phyloP scores from a whole-genome alignment of 2,113 vertebrate species.

The Cyprinodon tularosa region DNA sequence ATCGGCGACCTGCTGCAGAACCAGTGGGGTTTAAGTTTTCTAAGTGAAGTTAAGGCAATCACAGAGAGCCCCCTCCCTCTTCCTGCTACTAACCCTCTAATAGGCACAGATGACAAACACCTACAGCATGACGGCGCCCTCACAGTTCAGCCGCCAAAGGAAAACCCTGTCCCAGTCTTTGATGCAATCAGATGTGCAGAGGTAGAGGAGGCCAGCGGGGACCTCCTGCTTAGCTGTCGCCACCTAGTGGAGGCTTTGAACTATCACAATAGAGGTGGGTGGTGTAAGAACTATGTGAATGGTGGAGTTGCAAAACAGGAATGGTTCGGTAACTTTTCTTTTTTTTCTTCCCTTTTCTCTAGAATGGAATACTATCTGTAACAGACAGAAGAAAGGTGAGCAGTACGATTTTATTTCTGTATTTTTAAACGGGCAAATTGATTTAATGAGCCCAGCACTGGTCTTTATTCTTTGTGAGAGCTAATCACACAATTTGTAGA shows the following conservation, averaged over 20 bases:
- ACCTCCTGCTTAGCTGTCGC: constrained; percentile 80
- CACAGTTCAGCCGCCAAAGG: constrained; percentile 28
- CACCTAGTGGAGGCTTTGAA: constrained; percentile 80
- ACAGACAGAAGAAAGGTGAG: constrained; percentile 81
- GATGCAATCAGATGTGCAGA: constrained; percentile 38
- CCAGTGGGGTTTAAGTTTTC: constrained; percentile 88
- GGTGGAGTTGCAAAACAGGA: not conserved
- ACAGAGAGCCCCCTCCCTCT: constrained; percentile 37
- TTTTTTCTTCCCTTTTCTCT: not conserved
- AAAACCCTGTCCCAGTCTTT: constrained; percentile 27
- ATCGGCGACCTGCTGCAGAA: constrained; percentile 86
- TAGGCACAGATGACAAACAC: constrained; percentile 36
- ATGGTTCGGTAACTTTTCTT: not conserved
- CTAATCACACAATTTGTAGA: no score
- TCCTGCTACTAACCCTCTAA: constrained; percentile 1
- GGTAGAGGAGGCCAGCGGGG: constrained; percentile 63
- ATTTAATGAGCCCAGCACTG: no score
- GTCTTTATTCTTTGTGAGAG: no score
- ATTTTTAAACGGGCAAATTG: not conserved
- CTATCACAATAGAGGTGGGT: constrained; percentile 80
- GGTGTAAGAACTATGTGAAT: accelerated
- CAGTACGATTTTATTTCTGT: not conserved
- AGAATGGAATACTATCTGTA: constrained; percentile 82
- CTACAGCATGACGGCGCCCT: constrained; percentile 23
- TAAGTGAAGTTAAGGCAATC: constrained; percentile 75